Evolutionary conservation across 2,797 vertebrate genomes (phyloP), one percentile per base, ranked within the genome.

Genomic region (Halcyon leucocephala): DNA sequence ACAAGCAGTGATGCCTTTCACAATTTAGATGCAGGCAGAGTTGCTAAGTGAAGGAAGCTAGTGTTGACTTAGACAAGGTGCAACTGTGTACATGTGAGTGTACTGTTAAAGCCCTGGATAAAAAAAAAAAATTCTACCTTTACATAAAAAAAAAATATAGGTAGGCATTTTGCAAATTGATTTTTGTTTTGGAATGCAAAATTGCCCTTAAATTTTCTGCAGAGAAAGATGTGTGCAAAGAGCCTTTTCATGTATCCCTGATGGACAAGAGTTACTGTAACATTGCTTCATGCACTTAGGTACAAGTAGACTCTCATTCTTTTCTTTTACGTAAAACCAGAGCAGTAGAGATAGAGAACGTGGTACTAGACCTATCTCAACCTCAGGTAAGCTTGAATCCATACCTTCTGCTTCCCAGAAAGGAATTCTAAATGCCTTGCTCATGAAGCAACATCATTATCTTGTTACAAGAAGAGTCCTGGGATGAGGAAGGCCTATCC

Each of bases 41-140:
- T 49, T 87, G 44, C 71, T 87, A 91, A 89, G 87, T 28, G 46
- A 82, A 93, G 90, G 52, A 93, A 90, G 44, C 22, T 54, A 61
- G 60, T 24, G 37, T 81, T 89, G 76, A 76, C 55, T 93, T 93
- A 94, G 79, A 85, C 72, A 89, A 89, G 72, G 71, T 87, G 51
- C 46, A 76, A 65, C 52, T 64, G 21, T 91, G 37, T 71, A 78
- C 70, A 29, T 65, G 20, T 35, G 65, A 57, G 9, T 65, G 46
- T 52, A 55, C 61, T 92, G 57, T 60, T 90, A 89, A 86, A 90
- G 62, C 54, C 31, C 46, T 78, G 62, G 5, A 24, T 17, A 69
- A 57, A 60, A 39, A 49, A 78, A 52, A 35, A 71, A 84, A 78
- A 83, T 82, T 90, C 28, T 65, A 26, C 16, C 12, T 71, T 82